Evolutionary conservation across 2,888 invertebrate genomes (phyloP), one percentile per base, ranked within the genome.

Genomic region (Dorcus parallelipipedus): DNA sequence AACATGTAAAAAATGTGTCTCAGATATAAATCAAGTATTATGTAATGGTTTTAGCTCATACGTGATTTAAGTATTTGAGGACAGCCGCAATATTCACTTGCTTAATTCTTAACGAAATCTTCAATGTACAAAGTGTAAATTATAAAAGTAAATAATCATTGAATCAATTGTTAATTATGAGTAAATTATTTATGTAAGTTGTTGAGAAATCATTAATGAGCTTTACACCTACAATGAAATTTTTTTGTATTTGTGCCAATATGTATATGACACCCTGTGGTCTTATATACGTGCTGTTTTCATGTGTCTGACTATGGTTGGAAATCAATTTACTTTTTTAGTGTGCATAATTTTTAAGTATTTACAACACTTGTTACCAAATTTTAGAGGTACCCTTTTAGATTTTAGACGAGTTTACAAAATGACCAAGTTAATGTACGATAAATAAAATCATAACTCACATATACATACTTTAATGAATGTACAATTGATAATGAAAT

Each of bases 351-450:
- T 54, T 54, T 54, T 54, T 52, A 57, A 66, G 64, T 65, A 65
- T 66, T 67, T 67, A 64, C 62, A 61, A 64, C 56, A 60, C 59
- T 66, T 65, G 67, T 67, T 67, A 67, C 66, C 67, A 66, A 60
- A 59, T 55, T 63, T 59, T 63, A 62, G 41, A 45, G 58, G 64
- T 60, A 61, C 62, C 62, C 59, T 60, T 55, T 49, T 65, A 64
- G 63, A 61, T 59, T 59, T 62, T 65, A 63, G 62, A 65, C 50
- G 57, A 54, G 56, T 61, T 61, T 62, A 65, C 61, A 64, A 62
- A 64, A 61, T 59, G 66, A 66, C 64, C 64, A 64, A 64, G 61
- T 61, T 64, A 56, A 62, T 58, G 56, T 64, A 59, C 53, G 48
- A 52, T 55, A 53, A 53, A 53, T 33, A 33, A 33, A 33, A 33